Conservation (phyloP, 2,888 invertebrate genomes). For the Sympetrum striolatum region DNA sequence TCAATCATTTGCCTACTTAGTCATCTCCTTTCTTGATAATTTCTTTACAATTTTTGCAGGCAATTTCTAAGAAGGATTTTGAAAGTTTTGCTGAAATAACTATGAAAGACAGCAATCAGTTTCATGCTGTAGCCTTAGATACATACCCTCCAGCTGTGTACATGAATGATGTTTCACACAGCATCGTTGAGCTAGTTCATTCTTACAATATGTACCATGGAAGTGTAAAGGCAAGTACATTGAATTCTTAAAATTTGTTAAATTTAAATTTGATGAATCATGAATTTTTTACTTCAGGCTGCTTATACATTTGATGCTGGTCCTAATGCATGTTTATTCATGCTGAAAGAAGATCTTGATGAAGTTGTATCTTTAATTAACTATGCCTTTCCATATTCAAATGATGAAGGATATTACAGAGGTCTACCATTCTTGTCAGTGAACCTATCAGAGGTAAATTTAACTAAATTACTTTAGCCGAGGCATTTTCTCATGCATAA, state of each 20-base stretch:
- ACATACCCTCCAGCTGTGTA: constrained; percentile 94
- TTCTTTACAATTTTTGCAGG: constrained; percentile 54
- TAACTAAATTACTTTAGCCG: background rate
- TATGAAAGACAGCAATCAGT: constrained; percentile 97
- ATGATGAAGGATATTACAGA: constrained; percentile 62
- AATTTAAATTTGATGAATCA: background rate
- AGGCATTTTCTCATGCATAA: background rate
- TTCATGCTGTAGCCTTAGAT: constrained; percentile 93
- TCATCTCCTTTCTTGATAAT: background rate
- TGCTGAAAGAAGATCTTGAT: constrained; percentile 77
- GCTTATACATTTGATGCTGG: constrained; percentile 99
- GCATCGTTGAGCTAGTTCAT: constrained; percentile 82
- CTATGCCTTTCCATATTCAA: constrained; percentile 71
- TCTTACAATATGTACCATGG: constrained; percentile 76
- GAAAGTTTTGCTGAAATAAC: constrained; percentile 87
- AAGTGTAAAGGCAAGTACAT: constrained; percentile 64
- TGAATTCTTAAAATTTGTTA: background rate
- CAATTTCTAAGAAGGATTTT: constrained; percentile 78
- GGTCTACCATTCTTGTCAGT: constrained; percentile 62
- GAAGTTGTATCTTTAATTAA: constrained; percentile 73
- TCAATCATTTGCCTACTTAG: background rate
- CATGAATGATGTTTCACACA: constrained; percentile 86
- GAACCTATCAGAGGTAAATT: constrained; percentile 54
- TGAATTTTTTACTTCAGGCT: constrained; percentile 62
- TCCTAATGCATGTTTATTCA: constrained; percentile 91